Conservation (phyloP, 2,888 invertebrate genomes). For the Monochamus alternatus region DNA sequence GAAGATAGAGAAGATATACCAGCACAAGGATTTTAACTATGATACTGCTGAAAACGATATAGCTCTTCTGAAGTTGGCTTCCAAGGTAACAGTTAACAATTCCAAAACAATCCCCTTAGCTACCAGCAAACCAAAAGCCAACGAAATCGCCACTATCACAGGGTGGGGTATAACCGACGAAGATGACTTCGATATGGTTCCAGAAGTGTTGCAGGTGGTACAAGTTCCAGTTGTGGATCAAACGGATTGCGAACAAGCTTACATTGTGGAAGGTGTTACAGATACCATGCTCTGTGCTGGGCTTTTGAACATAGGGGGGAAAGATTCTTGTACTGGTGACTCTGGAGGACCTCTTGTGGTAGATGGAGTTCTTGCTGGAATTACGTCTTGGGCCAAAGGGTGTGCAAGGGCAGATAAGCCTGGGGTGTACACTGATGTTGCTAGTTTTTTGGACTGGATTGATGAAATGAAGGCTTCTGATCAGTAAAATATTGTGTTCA, state of each 20-base stretch:
- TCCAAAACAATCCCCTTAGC: slow-evolving; percentile 24
- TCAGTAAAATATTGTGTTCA: no score
- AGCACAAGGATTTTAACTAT: slow-evolving; percentile 24
- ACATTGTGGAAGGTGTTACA: slow-evolving; percentile 7
- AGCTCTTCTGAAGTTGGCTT: slow-evolving; percentile 31
- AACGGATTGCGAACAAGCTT: slow-evolving; percentile 22
- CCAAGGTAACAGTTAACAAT: slow-evolving; percentile 14
- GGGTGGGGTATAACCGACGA: slow-evolving; percentile 36
- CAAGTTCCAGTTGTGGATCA: slow-evolving; percentile 28
- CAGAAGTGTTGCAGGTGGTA: slow-evolving; percentile 29
- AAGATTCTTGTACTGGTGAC: slow-evolving; percentile 39
- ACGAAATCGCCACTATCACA: slow-evolving; percentile 4
- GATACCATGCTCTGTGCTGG: slow-evolving; percentile 34
- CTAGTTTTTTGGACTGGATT: not conserved
- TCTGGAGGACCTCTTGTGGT: slow-evolving; percentile 35
- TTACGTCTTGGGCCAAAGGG: slow-evolving; percentile 11
- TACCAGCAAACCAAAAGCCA: slow-evolving; percentile 9
- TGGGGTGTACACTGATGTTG: slow-evolving; percentile 17
- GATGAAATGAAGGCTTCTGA: not conserved
- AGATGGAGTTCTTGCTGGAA: slow-evolving; percentile 14
- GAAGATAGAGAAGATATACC: slow-evolving; percentile 12
- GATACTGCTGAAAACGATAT: slow-evolving; percentile 24
- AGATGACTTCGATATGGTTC: slow-evolving; percentile 12
- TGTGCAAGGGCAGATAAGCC: slow-evolving; percentile 27
- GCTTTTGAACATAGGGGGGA: slow-evolving; percentile 23